phyloP scores from a whole-genome alignment of 2,888 invertebrate species.

The Ligdia adustata region DNA sequence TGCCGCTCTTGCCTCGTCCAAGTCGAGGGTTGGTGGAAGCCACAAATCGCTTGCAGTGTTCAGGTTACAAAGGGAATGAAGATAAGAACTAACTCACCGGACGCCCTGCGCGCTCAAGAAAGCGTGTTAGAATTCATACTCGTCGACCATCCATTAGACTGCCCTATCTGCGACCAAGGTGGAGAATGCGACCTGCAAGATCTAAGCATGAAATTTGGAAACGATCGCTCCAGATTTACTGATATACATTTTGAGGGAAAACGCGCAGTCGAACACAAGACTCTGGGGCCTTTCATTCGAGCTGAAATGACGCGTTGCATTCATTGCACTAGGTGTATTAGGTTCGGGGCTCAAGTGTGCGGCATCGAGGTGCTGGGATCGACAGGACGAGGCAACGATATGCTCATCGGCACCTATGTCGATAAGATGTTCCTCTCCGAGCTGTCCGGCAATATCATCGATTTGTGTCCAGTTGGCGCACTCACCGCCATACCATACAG shows the following conservation, averaged over 20 bases:
- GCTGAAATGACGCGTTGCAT: conserved; percentile 99
- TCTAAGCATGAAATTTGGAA: conserved; percentile 99
- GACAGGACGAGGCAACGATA: conserved; percentile 95
- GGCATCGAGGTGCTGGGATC: conserved; percentile 98
- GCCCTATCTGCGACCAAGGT: conserved; percentile 99
- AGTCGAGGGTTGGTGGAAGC: conserved; percentile 97
- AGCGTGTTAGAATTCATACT: conserved; percentile 98
- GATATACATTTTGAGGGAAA: conserved; percentile 96
- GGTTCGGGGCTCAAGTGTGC: conserved; percentile 98
- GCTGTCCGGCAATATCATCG: conserved; percentile 98
- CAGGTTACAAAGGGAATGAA: conserved; percentile 98
- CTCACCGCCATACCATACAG: conserved; percentile 98
- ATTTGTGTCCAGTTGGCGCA: conserved; percentile 99
- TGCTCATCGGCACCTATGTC: conserved; percentile 99
- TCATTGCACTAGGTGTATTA: conserved; percentile 98
- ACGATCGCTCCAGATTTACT: conserved; percentile 94
- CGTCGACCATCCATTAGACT: conserved; percentile 98
- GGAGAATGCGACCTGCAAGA: conserved; percentile 98
- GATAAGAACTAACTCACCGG: conserved; percentile 96
- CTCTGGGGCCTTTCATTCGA: conserved; percentile 97
- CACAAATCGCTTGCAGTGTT: conserved; percentile 99
- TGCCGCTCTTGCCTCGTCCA: conserved; percentile 99
- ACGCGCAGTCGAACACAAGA: conserved; percentile 97
- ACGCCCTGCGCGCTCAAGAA: conserved; percentile 87
- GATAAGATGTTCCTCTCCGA: conserved; percentile 98